Conservation (phyloP, 1,140 invertebrate genomes). For the Trissolcus basalis region DNA sequence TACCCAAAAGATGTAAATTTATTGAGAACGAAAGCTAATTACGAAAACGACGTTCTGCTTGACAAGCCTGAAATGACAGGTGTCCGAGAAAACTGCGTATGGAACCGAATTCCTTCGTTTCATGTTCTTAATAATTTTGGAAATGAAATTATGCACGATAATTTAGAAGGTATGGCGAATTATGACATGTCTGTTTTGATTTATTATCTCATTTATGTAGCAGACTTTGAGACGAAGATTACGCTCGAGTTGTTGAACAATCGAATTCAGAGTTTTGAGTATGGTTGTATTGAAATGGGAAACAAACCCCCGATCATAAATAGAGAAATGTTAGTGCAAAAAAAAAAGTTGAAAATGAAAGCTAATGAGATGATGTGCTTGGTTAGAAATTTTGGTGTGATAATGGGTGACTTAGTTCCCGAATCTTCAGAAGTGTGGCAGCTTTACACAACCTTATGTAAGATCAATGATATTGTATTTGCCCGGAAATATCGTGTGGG, state of each 20-base stretch:
- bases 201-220: slow-evolving; percentile 35
- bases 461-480: slow-evolving; percentile 15
- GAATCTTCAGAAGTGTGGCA: slow-evolving; percentile 13
- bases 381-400: slow-evolving; percentile 25
- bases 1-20: slow-evolving; percentile 17
- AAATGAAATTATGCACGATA: slow-evolving; percentile 59
- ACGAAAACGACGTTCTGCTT: slow-evolving; percentile 31
- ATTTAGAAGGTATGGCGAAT: slow-evolving; percentile 48
- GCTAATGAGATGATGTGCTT: slow-evolving; percentile 31
- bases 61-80: slow-evolving; percentile 36
- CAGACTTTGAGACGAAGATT: slow-evolving; percentile 13
- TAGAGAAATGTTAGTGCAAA: not conserved
- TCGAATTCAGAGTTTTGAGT: slow-evolving; percentile 14
- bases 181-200: slow-evolving; percentile 51
- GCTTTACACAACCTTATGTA: slow-evolving; percentile 6
- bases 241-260: slow-evolving; percentile 19
- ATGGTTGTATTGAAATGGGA: slow-evolving; percentile 7
- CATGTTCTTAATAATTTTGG: slow-evolving; percentile 51
- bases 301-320: slow-evolving; percentile 16
- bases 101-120: slow-evolving; percentile 53
- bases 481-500: not conserved
- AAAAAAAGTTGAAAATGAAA: slow-evolving; percentile 20
- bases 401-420: slow-evolving; percentile 30
- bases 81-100: slow-evolving; percentile 48
- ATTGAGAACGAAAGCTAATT: slow-evolving; percentile 38